These are phyloP conservation scores for Mus pahari DNA, from an alignment of 2,113 vertebrate genomes.

Conservation along the genomic window DNA sequence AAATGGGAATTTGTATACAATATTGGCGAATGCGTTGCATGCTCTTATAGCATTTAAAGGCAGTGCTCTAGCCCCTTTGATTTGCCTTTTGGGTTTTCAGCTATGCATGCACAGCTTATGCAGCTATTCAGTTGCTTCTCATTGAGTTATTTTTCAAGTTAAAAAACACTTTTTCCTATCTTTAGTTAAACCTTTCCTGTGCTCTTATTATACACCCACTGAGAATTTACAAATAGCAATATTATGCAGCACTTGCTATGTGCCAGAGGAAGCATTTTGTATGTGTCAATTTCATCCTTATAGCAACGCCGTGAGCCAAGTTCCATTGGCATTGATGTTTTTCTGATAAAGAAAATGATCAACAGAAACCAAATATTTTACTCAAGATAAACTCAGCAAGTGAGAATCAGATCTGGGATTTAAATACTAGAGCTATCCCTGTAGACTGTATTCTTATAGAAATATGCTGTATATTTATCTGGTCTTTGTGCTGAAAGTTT, in stretches of 20 bases:
- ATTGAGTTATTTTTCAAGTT: background rate
- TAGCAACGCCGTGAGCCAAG: background rate
- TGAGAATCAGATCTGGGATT: background rate
- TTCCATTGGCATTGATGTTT: background rate
- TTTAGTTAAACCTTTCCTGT: constrained; percentile 9
- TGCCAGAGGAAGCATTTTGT: background rate
- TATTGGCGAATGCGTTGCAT: constrained; percentile 29
- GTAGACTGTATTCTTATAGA: background rate
- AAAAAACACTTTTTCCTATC: background rate
- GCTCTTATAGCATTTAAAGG: background rate
- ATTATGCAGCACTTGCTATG: background rate
- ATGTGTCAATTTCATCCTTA: background rate
- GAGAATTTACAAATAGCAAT: constrained; percentile 5
- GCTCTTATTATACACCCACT: background rate
- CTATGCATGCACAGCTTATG: background rate
- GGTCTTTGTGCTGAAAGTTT: background rate
- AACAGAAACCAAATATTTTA: background rate
- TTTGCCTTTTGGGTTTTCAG: background rate
- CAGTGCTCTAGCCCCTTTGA: background rate
- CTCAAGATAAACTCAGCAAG: background rate
- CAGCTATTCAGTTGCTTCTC: background rate
- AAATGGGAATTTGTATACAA: background rate
- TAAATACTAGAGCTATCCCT: background rate
- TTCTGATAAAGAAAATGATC: constrained; percentile 17
- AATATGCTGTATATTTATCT: background rate